These are phyloP conservation scores for Andrena hattorfiana DNA, from an alignment of 2,888 invertebrate species.

Conservation along the genomic window DNA sequence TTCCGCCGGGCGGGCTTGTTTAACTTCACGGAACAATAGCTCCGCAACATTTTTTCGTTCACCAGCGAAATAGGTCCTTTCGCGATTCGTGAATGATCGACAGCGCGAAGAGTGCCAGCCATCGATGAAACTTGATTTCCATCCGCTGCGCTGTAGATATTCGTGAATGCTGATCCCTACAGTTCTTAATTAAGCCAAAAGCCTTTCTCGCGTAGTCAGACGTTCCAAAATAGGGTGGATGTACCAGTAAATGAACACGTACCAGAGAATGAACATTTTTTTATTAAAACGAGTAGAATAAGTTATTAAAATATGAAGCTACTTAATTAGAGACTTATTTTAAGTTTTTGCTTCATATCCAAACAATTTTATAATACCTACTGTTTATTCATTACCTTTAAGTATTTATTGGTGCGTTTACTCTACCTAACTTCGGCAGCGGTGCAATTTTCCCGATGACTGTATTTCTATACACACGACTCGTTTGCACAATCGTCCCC, in stretches of 20 bases:
- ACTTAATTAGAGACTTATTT: too few species aligned
- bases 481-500: conserved; percentile 42
- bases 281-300: too few species aligned
- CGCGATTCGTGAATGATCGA: not conserved
- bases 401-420: too few species aligned
- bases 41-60: not conserved
- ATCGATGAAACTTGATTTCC: conserved; percentile 1
- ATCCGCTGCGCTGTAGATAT: not conserved
- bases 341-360: too few species aligned
- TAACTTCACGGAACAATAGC: not conserved
- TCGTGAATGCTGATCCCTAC: not conserved
- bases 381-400: too few species aligned
- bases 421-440: not conserved
- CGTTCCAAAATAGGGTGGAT: too few species aligned
- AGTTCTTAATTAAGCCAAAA: conserved; percentile 4
- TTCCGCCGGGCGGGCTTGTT: not conserved
- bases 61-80: not conserved
- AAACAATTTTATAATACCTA: too few species aligned
- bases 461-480: conserved; percentile 2
- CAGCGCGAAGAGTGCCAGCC: not conserved
- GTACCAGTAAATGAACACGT: too few species aligned
- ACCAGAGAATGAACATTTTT: too few species aligned
- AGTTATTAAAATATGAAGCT: too few species aligned
- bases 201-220: too few species aligned
- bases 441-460: conserved; percentile 1